These are phyloP conservation scores for Lytechinus pictus DNA, from an alignment of 35 echinoderm and acorn worm species.

Conservation along the genomic window DNA sequence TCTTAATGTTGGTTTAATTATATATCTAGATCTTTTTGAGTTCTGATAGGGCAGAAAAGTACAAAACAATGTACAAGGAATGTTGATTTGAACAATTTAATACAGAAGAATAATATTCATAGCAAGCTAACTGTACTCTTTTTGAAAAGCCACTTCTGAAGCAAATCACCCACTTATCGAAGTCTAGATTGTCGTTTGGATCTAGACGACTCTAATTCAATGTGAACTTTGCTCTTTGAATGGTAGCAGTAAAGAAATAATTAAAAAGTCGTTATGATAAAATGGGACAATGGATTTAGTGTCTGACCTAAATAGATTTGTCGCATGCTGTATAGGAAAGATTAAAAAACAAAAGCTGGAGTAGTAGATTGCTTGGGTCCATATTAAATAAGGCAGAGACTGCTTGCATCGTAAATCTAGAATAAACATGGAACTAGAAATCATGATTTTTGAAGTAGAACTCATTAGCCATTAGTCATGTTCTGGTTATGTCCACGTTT, in stretches of 20 bases:
- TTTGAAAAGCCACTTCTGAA: not conserved
- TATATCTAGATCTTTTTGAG: not conserved
- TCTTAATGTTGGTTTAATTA: not conserved
- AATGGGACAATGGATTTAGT: slow-evolving; percentile 7
- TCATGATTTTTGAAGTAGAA: not conserved
- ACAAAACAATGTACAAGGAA: not conserved
- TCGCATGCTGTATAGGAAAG: not conserved
- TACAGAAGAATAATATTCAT: not conserved
- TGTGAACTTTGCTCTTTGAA: not conserved
- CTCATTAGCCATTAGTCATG: too few relatives aligned
- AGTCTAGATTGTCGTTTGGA: not conserved
- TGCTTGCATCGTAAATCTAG: not conserved
- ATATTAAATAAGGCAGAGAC: not conserved
- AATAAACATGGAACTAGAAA: not conserved
- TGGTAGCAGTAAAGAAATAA: not conserved
- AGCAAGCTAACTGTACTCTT: not conserved
- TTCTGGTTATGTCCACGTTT: too few relatives aligned
- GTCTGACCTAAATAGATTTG: not conserved
- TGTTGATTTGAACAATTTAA: not conserved
- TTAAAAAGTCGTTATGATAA: slow-evolving; percentile 2
- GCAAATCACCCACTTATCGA: not conserved
- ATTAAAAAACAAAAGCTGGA: not conserved
- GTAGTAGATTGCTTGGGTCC: not conserved
- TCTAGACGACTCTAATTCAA: not conserved
- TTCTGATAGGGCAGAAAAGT: not conserved